phyloP scores from a whole-genome alignment of 2,888 invertebrate species.

The Alloplasta piceator region DNA sequence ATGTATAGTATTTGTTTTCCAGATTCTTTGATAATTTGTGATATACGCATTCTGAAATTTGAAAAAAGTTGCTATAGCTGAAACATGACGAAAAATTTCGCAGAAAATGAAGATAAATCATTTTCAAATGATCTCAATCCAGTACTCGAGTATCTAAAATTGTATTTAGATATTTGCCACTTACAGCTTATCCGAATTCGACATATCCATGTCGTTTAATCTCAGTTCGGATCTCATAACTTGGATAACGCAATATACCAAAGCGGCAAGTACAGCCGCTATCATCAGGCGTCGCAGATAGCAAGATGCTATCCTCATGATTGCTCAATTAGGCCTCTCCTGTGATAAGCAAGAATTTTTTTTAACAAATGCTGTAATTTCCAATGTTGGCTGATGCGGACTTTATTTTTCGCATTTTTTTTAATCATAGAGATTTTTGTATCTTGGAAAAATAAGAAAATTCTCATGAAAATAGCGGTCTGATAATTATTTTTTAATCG shows the following conservation, averaged over 20 bases:
- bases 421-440: no score
- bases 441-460: no score
- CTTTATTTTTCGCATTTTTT: no score
- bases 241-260: conserved; percentile 75
- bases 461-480: no score
- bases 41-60: conserved; percentile 76
- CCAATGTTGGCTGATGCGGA: no score
- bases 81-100: background rate
- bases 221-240: conserved; percentile 72
- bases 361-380: background rate
- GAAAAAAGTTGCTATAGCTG: background rate
- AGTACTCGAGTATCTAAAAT: no score
- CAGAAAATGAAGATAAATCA: no score
- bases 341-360: conserved; percentile 31
- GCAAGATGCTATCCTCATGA: conserved; percentile 76
- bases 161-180: conserved; percentile 48
- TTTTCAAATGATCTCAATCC: no score
- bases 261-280: conserved; percentile 65
- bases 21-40: conserved; percentile 77
- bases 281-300: conserved; percentile 73
- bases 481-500: no score
- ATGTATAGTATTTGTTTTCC: conserved; percentile 68
- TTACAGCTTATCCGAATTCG: conserved; percentile 77
- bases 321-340: conserved; percentile 54
- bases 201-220: conserved; percentile 70